Evolutionary conservation across 2,797 vertebrate genomes (phyloP), one percentile per base, ranked within the genome.

Genomic region (Pangasius larnaudii): DNA sequence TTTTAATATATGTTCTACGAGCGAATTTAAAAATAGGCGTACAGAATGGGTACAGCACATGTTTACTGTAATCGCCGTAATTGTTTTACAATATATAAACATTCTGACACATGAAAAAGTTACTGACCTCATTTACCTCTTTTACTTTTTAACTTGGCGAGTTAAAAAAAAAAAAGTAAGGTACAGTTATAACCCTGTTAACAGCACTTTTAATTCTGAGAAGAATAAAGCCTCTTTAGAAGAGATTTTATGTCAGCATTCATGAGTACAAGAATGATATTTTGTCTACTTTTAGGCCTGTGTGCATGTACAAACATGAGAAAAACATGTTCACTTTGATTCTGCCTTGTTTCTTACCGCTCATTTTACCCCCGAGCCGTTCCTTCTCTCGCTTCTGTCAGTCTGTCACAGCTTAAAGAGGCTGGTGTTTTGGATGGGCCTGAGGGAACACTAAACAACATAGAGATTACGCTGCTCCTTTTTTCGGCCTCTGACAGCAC

Each of bases 341-440:
- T 67, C 36, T 65, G n/a, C 16, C n/a, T 80, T 56, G 33, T 63
- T 88, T 71, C 42, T 63, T 72, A 72, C 33, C 9, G 3, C 84
- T 85, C 67, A 53, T 84, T 49, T 69, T 30, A 42, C 30, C 80
- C 87, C 90, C 92, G 92, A 92, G 92, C 93, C 92, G 9, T 16
- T 95, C 92, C 92, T 39, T 14, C 30, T 65, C 30, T 58, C 33
- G 67, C 24, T 88, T 39, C 58, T 88, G 24, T 39, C 74, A 94
- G 93, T 95, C 94, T 95, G 94, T 94, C 93, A 92, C 92, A 94
- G 93, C 94, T 94, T 94, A 95, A 95, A 95, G 93, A 89, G 77
- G 88, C 93, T 93, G 93, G 95, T 94, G 93, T 94, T 95, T 94
- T 92, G 86, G 83, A 85, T 85, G 91, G 91, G 90, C 93, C 94